Evolutionary conservation across 2,113 vertebrate species (phyloP).

Genomic region (mouse (Mus musculus)): DNA sequence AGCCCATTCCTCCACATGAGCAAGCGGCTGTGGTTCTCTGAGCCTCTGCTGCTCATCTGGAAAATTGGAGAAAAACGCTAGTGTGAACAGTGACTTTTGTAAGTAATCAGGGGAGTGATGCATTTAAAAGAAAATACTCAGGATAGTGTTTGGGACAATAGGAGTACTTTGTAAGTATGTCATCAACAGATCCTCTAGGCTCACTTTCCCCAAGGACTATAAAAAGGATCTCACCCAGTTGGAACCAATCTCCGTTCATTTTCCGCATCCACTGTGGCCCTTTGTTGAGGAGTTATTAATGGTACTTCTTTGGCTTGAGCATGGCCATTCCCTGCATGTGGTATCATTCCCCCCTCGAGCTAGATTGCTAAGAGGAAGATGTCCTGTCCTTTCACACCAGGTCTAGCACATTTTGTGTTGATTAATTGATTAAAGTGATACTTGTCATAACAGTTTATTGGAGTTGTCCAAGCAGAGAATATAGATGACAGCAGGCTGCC

Average conservation of each 20-base stretch:
- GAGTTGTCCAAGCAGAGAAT: slow-evolving; percentile 74
- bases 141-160: background rate
- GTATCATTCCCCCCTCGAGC: background rate
- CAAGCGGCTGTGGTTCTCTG: background rate
- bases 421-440: slow-evolving; percentile 78
- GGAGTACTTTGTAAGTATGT: background rate
- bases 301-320: background rate
- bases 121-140: background rate
- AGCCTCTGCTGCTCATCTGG: background rate
- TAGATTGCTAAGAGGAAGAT: slow-evolving; percentile 29
- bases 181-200: background rate
- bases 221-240: background rate
- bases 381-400: slow-evolving; percentile 55
- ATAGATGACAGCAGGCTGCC: slow-evolving; percentile 60
- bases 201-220: background rate
- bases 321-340: background rate
- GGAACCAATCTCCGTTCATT: background rate
- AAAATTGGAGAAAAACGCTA: background rate
- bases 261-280: background rate
- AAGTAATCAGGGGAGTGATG: background rate
- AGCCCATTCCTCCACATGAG: background rate
- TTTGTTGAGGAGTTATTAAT: background rate
- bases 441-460: slow-evolving; percentile 80
- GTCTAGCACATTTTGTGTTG: slow-evolving; percentile 68
- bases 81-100: background rate